Evolutionary conservation across 30 jellyfish, hydroid and myxozoan genomes (phyloP).

Genomic region (Phacellophora camtschatica): DNA sequence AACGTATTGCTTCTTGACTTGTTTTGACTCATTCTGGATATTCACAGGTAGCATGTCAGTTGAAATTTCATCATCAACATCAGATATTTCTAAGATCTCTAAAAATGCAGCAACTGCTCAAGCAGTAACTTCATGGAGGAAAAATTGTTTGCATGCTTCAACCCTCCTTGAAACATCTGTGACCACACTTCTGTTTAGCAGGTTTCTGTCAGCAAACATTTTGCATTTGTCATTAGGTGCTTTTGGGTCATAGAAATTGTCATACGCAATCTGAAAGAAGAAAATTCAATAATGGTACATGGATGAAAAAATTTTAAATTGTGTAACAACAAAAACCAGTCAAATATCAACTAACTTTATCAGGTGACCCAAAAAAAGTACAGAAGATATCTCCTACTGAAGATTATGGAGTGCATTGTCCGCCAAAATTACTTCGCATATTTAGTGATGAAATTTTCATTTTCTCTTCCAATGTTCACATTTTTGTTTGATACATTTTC

Average conservation of each 20-base stretch:
- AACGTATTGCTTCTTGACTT: not conserved
- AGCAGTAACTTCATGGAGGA: constrained; percentile 6
- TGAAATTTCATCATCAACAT: not conserved
- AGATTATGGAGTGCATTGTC: too few species aligned
- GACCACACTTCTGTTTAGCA: constrained; percentile 16
- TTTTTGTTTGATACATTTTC: too few species aligned
- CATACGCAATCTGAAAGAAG: constrained; percentile 1
- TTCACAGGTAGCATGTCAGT: not conserved
- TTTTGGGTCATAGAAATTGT: not conserved
- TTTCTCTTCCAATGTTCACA: too few species aligned
- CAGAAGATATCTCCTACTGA: not conserved
- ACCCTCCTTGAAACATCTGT: constrained; percentile 12
- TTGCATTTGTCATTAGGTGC: constrained; percentile 16
- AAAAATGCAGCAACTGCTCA: constrained; percentile 31
- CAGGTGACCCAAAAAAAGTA: not conserved
- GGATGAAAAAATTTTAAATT: not conserved
- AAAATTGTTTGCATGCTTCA: constrained; percentile 14
- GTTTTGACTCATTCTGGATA: not conserved
- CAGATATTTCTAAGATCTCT: not conserved
- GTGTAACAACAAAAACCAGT: not conserved
- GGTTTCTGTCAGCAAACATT: not conserved
- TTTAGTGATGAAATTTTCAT: too few species aligned
- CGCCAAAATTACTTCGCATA: too few species aligned
- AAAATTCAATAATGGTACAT: not conserved
- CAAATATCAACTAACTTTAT: not conserved